phyloP scores from a whole-genome alignment of 2,113 vertebrate genomes.

The Hoplias malabaricus region DNA sequence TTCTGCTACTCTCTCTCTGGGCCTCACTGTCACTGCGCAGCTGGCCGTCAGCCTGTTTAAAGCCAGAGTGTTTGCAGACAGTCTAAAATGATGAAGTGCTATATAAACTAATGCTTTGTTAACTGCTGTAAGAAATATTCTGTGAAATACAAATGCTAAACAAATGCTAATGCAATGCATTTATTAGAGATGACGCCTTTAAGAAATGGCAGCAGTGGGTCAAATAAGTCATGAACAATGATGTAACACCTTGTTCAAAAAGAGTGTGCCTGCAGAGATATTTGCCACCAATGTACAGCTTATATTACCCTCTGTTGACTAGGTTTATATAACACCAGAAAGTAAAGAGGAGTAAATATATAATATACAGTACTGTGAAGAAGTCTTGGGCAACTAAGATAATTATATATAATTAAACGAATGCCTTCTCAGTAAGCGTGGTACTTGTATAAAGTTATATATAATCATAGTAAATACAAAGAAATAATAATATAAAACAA shows the following conservation, averaged over 20 bases:
- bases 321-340: too few species aligned
- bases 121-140: neutral
- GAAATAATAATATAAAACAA: too few species aligned
- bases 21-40: neutral
- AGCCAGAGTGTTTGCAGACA: constrained; percentile 21
- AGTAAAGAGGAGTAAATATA: too few species aligned
- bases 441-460: too few species aligned
- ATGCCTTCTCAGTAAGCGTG: too few species aligned
- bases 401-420: too few species aligned
- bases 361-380: too few species aligned
- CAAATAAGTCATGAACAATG: neutral
- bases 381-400: too few species aligned
- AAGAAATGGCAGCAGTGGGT: neutral
- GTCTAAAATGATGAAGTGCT: constrained; percentile 1
- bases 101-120: neutral
- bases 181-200: neutral
- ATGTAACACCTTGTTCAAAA: neutral
- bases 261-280: neutral
- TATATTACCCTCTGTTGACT: too few species aligned
- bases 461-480: too few species aligned
- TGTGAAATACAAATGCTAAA: neutral
- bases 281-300: neutral
- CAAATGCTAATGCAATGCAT: neutral
- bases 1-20: neutral
- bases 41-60: neutral